These are phyloP conservation scores for Sthenelais limicola DNA, from an alignment of 2,888 invertebrate genomes.

Conservation along the genomic window DNA sequence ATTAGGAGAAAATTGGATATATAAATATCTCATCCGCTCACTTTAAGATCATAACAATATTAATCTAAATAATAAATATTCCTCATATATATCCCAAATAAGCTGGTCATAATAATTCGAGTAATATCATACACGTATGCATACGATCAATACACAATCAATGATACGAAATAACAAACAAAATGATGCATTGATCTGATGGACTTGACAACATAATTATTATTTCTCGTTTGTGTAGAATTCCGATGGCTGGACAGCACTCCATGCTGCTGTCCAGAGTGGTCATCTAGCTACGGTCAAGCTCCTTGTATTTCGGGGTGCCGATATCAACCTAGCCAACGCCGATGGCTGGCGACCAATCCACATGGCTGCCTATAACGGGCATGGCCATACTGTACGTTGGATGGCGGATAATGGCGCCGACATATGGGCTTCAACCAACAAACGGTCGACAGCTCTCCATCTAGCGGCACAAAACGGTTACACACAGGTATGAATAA, in stretches of 20 bases:
- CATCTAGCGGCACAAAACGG: constrained; percentile 37
- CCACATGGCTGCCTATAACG: constrained; percentile 30
- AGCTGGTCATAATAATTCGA: no score
- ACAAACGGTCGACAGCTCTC: constrained; percentile 11
- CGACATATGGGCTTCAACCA: constrained; percentile 27
- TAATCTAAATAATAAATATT: no score
- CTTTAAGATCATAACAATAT: no score
- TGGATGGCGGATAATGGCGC: constrained; percentile 23
- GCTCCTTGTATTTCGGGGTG: constrained; percentile 39
- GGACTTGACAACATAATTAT: no score
- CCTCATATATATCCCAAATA: no score
- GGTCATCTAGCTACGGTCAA: constrained; percentile 46
- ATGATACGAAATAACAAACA: no score
- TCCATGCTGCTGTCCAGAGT: constrained; percentile 37
- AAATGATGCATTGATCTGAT: no score
- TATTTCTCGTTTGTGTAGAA: constrained; percentile 3
- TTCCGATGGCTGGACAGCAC: constrained; percentile 35
- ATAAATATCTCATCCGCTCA: no score
- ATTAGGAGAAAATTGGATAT: no score
- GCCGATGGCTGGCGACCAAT: constrained; percentile 38
- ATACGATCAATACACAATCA: no score
- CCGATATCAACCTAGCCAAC: constrained; percentile 38
- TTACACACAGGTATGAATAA: constrained; percentile 9
- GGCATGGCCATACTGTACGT: constrained; percentile 21
- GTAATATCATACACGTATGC: no score